Evolutionary conservation across 1,140 invertebrate species (phyloP).

Genomic region (Nasonia vitripennis): DNA sequence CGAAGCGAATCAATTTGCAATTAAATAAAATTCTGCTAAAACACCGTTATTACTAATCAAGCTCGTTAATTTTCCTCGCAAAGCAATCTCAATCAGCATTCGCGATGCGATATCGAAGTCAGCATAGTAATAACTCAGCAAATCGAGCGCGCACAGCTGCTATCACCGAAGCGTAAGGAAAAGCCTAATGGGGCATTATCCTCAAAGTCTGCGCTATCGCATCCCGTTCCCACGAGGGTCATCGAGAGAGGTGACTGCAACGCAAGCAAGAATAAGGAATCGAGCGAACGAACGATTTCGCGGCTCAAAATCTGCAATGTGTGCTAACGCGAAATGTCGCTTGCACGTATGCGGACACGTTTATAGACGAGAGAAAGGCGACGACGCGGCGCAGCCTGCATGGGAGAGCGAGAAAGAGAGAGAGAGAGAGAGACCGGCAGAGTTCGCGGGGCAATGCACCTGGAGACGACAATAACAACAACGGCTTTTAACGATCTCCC

Average conservation of each 20-base stretch:
- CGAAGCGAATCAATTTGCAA: too few species aligned
- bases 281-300: neutral
- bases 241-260: conserved; percentile 8
- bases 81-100: neutral
- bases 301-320: conserved; percentile 22
- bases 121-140: neutral
- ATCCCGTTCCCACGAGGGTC: conserved; percentile 19
- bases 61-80: neutral
- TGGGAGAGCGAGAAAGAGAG: conserved; percentile 6
- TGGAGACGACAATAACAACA: conserved; percentile 65
- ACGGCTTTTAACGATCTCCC: conserved; percentile 27
- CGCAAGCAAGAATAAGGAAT: conserved; percentile 9
- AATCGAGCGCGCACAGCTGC: neutral
- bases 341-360: conserved; percentile 22
- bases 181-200: neutral
- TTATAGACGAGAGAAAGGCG: conserved; percentile 53
- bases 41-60: neutral
- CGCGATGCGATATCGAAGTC: neutral
- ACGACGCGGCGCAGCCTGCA: neutral
- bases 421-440: neutral
- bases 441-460: conserved; percentile 65
- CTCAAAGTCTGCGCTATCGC: neutral
- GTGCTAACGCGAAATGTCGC: conserved; percentile 55
- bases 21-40: too few species aligned
- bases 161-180: neutral